These are phyloP conservation scores for Deilephila porcellus DNA, from an alignment of 2,888 invertebrate species.

Conservation along the genomic window DNA sequence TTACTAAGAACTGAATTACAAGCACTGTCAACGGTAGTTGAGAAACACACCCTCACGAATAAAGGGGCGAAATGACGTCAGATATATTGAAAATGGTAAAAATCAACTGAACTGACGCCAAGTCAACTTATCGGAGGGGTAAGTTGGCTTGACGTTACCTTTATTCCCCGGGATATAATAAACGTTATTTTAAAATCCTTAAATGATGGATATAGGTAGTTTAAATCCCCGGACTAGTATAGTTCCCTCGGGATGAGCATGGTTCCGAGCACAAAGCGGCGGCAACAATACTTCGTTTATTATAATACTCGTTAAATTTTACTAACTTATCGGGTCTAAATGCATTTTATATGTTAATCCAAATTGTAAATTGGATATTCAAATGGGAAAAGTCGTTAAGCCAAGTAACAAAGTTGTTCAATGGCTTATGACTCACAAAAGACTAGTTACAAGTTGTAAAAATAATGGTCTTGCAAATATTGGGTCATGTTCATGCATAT, in stretches of 20 bases:
- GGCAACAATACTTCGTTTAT: slow-evolving; percentile 22
- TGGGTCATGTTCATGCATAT: not conserved
- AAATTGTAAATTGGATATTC: slow-evolving; percentile 8
- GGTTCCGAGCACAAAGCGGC: not conserved
- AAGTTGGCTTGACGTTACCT: not conserved
- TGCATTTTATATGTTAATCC: slow-evolving; percentile 27
- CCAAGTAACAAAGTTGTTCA: slow-evolving; percentile 2
- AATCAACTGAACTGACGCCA: too few relatives aligned
- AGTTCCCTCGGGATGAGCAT: slow-evolving; percentile 22
- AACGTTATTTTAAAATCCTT: not conserved
- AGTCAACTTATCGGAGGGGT: too few relatives aligned
- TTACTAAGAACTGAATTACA: not conserved
- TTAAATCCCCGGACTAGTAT: slow-evolving; percentile 8
- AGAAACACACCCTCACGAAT: not conserved
- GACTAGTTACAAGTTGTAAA: not conserved
- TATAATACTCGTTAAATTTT: slow-evolving; percentile 15
- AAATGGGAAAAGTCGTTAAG: not conserved
- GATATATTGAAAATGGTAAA: too few relatives aligned
- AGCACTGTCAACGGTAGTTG: not conserved
- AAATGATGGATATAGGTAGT: not conserved
- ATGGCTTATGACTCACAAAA: slow-evolving; percentile 1
- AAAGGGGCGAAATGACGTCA: not conserved
- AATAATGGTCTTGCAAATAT: not conserved
- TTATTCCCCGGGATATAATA: not conserved
- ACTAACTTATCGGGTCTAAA: slow-evolving; percentile 16